A percentile compares a stretch with the other conserved stretches of the same genome.
These are phyloP conservation scores for Etheostoma perlongum DNA, from an alignment of 2,797 vertebrate genomes.

Conservation along the genomic window DNA sequence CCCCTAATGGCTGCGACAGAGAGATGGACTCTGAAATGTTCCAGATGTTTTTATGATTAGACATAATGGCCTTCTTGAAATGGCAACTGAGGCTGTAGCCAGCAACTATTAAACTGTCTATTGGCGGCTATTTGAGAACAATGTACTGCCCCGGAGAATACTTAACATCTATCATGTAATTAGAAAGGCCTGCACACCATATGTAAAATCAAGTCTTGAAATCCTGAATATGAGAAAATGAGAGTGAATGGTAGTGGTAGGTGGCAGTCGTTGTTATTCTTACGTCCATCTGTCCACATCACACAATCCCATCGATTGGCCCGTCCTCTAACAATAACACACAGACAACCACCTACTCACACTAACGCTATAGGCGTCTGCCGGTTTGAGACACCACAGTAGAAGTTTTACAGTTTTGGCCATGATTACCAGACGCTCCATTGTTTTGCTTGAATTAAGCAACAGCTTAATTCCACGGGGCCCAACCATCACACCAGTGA, in stretches of 20 bases:
- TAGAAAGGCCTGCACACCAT: conserved; percentile 61
- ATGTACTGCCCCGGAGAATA: conserved; percentile 63
- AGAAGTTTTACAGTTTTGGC: conserved; percentile 28
- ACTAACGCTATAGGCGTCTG: conserved; percentile 31
- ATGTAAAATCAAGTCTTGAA: conserved; percentile 64
- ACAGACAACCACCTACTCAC: conserved; percentile 68
- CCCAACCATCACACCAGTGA: conserved; percentile 11
- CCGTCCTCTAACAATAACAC: conserved; percentile 56
- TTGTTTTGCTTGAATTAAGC: conserved; percentile 27
- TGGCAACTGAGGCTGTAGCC: conserved; percentile 47
- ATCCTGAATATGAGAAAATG: conserved; percentile 34
- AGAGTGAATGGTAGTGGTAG: conserved; percentile 41
- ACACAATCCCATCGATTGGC: conserved; percentile 59
- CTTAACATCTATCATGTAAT: conserved; percentile 73
- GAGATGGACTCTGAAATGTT: conserved; percentile 56
- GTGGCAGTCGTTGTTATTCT: conserved; percentile 56
- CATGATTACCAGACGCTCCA: not conserved
- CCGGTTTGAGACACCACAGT: conserved; percentile 10
- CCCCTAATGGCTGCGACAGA: conserved; percentile 45
- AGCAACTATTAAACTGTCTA: conserved; percentile 64
- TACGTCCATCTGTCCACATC: conserved; percentile 71
- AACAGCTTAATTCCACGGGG: conserved; percentile 36
- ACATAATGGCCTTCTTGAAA: conserved; percentile 72
- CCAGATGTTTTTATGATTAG: conserved; percentile 79
- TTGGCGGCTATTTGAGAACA: conserved; percentile 68